Percentiles rank a stretch among this genome's conserved stretches.
Conservation (phyloP, 2,113 vertebrate species). For the Pygoscelis adeliae region DNA sequence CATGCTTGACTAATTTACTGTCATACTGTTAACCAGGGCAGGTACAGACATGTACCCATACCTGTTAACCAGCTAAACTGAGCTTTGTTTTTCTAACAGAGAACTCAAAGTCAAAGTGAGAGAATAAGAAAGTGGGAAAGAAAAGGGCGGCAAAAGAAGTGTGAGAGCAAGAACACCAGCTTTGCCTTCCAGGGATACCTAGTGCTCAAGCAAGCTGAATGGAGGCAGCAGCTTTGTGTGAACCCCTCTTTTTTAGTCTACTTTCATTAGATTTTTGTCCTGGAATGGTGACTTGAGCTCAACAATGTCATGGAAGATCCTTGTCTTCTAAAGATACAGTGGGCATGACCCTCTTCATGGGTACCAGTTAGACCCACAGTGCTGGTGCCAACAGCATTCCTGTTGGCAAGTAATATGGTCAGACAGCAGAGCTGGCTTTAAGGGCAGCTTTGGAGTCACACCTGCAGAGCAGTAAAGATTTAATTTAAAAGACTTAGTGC, state of each 20-base stretch:
- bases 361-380: not conserved
- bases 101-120: not conserved
- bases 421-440: not conserved
- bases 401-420: not conserved
- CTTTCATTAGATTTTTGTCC: not conserved
- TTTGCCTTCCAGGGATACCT: not conserved
- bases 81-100: not conserved
- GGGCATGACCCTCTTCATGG: not conserved
- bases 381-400: not conserved
- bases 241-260: not conserved
- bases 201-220: not conserved
- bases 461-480: not conserved
- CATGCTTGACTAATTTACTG: not conserved
- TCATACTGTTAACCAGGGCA: not conserved
- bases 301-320: not conserved
- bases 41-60: not conserved
- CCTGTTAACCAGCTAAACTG: not conserved
- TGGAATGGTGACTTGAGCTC: not conserved
- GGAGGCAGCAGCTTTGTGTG: not conserved
- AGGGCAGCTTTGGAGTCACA: not conserved
- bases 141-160: not conserved
- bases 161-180: not conserved
- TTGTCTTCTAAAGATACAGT: not conserved
- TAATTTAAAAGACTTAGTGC: not conserved
- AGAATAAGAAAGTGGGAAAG: not conserved